phyloP scores from a whole-genome alignment of 2,113 vertebrate species.

The Brachyhypopomus gauderio region DNA sequence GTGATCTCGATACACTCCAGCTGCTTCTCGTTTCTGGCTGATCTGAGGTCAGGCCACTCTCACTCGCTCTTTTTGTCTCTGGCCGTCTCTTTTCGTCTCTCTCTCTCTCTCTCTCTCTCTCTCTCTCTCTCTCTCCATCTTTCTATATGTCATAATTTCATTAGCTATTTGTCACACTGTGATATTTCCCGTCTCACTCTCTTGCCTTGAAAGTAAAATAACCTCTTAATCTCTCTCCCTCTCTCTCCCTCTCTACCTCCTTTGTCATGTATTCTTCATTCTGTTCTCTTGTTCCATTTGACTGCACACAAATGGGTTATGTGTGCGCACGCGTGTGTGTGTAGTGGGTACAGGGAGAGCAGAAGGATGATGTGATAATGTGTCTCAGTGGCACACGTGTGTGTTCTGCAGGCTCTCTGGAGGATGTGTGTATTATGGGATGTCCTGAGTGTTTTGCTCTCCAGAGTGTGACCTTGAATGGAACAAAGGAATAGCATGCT shows the following conservation, averaged over 20 bases:
- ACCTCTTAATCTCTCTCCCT: background rate
- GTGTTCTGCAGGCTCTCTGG: background rate
- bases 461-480: constrained; percentile 53
- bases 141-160: background rate
- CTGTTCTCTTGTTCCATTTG: background rate
- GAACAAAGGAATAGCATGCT: constrained; percentile 33
- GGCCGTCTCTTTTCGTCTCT: background rate
- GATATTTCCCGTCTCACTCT: background rate
- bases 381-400: too few species aligned
- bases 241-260: background rate
- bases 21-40: too few species aligned
- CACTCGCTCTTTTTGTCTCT: background rate
- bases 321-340: constrained; percentile 6
- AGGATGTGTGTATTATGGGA: constrained; percentile 29
- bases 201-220: too few species aligned
- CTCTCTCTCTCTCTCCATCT: background rate
- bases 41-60: too few species aligned
- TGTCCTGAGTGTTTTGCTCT: constrained; percentile 22
- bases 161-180: constrained; percentile 4
- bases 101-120: background rate
- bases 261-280: background rate
- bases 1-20: too few species aligned
- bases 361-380: constrained; percentile 8
- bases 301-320: background rate
- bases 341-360: background rate